Percentiles rank a stretch among this genome's conserved stretches.
These are phyloP conservation scores for Percopsis omiscomaycus DNA, from an alignment of 2,797 vertebrate species.

Conservation along the genomic window DNA sequence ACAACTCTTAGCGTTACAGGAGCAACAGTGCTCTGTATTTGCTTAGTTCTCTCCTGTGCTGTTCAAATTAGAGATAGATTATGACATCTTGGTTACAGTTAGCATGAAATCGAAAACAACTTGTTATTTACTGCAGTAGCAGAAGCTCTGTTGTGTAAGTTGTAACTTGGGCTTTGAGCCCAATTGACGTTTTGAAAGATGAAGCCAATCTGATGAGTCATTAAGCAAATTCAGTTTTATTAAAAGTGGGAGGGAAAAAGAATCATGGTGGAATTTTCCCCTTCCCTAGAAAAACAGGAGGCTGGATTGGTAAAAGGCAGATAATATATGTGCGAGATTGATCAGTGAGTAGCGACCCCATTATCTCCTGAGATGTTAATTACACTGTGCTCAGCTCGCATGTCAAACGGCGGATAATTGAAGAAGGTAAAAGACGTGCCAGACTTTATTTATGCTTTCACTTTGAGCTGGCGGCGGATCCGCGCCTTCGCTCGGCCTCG, in stretches of 20 bases:
- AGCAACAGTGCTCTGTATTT: neutral
- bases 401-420: slow-evolving; percentile 85
- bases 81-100: slow-evolving; percentile 24
- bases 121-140: slow-evolving; percentile 41
- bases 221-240: slow-evolving; percentile 67
- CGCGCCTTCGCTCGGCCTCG: slow-evolving; percentile 35
- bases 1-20: slow-evolving; percentile 3
- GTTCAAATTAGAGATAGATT: slow-evolving; percentile 19
- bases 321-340: slow-evolving; percentile 83
- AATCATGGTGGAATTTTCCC: slow-evolving; percentile 50
- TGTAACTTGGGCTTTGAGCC: slow-evolving; percentile 20
- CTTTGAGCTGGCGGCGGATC: slow-evolving; percentile 64
- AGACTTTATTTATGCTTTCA: slow-evolving; percentile 81
- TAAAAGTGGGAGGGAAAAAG: slow-evolving; percentile 35
- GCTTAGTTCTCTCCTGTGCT: slow-evolving; percentile 1
- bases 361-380: slow-evolving; percentile 86
- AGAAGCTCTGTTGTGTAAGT: slow-evolving; percentile 30
- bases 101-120: slow-evolving; percentile 5
- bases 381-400: slow-evolving; percentile 80
- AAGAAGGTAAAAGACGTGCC: slow-evolving; percentile 82
- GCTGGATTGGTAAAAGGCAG: slow-evolving; percentile 71
- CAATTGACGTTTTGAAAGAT: slow-evolving; percentile 69
- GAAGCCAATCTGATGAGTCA: slow-evolving; percentile 67
- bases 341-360: slow-evolving; percentile 83
- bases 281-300: slow-evolving; percentile 62